Conservation (phyloP, 2,797 vertebrate species). For the Amblyopsis hoosieri region DNA sequence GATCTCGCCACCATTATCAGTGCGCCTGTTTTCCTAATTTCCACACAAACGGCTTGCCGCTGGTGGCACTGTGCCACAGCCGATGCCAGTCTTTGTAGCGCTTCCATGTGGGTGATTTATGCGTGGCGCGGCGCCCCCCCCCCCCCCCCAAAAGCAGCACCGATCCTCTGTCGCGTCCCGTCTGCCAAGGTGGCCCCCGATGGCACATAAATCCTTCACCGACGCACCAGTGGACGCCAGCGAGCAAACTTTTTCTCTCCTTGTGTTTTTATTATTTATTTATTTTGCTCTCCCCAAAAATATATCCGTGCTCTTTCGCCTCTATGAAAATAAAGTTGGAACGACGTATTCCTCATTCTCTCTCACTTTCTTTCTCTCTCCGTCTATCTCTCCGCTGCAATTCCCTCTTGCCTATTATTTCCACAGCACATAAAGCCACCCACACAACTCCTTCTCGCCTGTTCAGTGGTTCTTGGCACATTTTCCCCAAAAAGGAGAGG, state of each 20-base stretch:
- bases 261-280: slow-evolving; percentile 22
- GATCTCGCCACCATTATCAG: slow-evolving; percentile 43
- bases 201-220: slow-evolving; percentile 64
- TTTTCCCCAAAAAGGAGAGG: not conserved
- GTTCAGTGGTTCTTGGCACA: not conserved
- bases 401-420: not conserved
- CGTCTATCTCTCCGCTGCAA: not conserved
- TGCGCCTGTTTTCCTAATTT: slow-evolving; percentile 47
- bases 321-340: not conserved
- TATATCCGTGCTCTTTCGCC: not conserved
- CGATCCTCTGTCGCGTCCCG: slow-evolving; percentile 51
- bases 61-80: slow-evolving; percentile 43
- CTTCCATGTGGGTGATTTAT: slow-evolving; percentile 75
- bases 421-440: not conserved
- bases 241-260: slow-evolving; percentile 47
- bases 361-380: not conserved
- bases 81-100: slow-evolving; percentile 55
- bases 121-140: slow-evolving; percentile 42
- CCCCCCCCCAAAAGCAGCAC: slow-evolving; percentile 42
- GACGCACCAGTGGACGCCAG: slow-evolving; percentile 23
- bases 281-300: no score
- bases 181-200: slow-evolving; percentile 61
- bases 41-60: slow-evolving; percentile 51
- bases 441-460: not conserved
- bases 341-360: no score